Evolutionary conservation across 1,140 invertebrate genomes (phyloP), one percentile per base, ranked within the genome.

Genomic region (Brachionus manjavacas): DNA sequence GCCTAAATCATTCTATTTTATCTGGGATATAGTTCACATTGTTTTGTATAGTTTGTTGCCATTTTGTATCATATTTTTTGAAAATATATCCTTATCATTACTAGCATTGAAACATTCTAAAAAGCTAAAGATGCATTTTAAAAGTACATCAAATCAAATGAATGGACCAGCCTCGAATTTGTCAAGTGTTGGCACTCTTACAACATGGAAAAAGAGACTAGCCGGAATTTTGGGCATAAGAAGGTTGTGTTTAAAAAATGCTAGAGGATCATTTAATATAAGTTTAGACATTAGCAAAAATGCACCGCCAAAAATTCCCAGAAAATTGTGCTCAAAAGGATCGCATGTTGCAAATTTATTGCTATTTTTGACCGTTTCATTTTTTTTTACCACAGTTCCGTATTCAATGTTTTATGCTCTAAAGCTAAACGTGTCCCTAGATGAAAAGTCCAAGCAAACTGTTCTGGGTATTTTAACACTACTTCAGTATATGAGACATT

Each of bases 321-420:
- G 35, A 68, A 60, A 68, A 60, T 16, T 68, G 16, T 28, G 14
- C 20, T 14, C 79, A 12, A 81, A 81, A 81, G 64, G 52, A 35
- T 81, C 41, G 31, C 79, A 81, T 20, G 79, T 81, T 28, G 52
- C 79, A 9, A 60, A 68, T 64, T 43, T 81, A 41, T 60, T 81
- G 7, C 28, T 81, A 4, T 81, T 81, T 46, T 68, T 81, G 20
- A 81, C 79, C 7, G 39, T 81, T 0, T 81, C 79, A 0, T 81
- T 81, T 81, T 68, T 81, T 35, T 81, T 81, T 64, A 81, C 79
- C 9, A 81, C 79, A 43, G 79, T 81, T 64, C 79, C 79, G 8
- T 81, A 81, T 46, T 81, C 79, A 9, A 64, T 55, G 20, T 81
- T 41, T n/a, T 81, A 81, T 25, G 79, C 79, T 20, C 23, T 64